Conservation (phyloP, 2,113 vertebrate species). For the Anoura caudifer region DNA sequence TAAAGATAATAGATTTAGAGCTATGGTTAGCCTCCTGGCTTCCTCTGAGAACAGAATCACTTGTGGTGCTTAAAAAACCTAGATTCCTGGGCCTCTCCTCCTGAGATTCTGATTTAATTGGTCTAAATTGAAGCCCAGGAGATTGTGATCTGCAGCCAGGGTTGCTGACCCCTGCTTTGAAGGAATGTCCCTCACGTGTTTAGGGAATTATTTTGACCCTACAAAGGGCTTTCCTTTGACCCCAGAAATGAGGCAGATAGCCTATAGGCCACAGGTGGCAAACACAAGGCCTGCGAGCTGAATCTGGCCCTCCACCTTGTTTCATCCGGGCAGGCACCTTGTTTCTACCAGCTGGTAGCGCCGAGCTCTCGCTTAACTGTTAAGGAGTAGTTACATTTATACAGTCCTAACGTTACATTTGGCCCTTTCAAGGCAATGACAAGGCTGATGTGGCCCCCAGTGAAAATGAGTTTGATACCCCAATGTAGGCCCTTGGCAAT, state of each 20-base stretch:
- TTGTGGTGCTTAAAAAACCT: neutral
- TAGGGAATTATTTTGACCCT: constrained; percentile 27
- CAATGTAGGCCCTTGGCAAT: neutral
- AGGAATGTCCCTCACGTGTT: neutral
- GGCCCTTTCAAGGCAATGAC: too few species aligned
- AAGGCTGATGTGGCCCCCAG: too few species aligned
- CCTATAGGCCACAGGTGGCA: neutral
- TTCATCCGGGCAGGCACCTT: too few species aligned
- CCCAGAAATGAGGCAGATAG: neutral
- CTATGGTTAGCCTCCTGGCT: neutral
- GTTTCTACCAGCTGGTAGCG: too few species aligned
- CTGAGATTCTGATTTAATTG: neutral
- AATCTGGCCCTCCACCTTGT: too few species aligned
- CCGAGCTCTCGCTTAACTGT: too few species aligned
- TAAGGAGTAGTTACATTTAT: too few species aligned
- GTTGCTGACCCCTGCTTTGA: neutral
- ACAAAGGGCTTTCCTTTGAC: neutral
- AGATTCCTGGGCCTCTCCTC: neutral
- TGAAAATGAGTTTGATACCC: too few species aligned
- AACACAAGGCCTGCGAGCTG: too few species aligned
- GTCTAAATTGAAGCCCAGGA: neutral
- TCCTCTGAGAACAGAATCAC: constrained; percentile 15
- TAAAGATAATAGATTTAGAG: neutral
- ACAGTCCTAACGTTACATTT: too few species aligned
- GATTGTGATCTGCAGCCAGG: neutral